Percentiles rank a stretch among this genome's conserved stretches.
Evolutionary conservation across 2,113 vertebrate genomes (phyloP).

Genomic region (Microcebus lehilahytsara): DNA sequence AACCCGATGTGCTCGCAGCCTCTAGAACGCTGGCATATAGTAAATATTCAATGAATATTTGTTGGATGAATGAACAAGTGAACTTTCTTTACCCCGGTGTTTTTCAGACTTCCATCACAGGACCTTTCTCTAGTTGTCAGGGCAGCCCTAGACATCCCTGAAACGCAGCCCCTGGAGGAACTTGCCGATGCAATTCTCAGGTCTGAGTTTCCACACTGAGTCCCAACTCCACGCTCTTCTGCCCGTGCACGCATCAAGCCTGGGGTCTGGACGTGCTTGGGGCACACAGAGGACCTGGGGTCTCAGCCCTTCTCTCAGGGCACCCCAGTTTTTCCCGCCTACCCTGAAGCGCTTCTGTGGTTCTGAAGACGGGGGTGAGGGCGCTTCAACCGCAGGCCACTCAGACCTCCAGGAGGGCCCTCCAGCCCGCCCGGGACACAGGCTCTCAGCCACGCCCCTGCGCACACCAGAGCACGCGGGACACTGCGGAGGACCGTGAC

Average conservation of each 20-base stretch:
- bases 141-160: background rate
- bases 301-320: background rate
- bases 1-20: background rate
- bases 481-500: background rate
- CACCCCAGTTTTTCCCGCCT: background rate
- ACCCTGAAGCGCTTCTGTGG: background rate
- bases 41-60: background rate
- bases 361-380: background rate
- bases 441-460: background rate
- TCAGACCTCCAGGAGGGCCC: background rate
- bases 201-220: background rate
- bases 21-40: background rate
- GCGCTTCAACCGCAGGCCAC: background rate
- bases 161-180: background rate
- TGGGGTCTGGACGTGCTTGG: background rate
- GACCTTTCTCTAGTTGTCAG: background rate
- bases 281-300: accelerated
- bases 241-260: background rate
- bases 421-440: background rate
- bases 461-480: background rate
- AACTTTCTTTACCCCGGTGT: background rate
- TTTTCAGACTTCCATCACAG: no score
- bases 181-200: background rate
- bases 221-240: background rate
- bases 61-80: no score